Evolutionary conservation across 2,888 invertebrate genomes (phyloP).

Genomic region (Steinernema hermaphroditum): DNA sequence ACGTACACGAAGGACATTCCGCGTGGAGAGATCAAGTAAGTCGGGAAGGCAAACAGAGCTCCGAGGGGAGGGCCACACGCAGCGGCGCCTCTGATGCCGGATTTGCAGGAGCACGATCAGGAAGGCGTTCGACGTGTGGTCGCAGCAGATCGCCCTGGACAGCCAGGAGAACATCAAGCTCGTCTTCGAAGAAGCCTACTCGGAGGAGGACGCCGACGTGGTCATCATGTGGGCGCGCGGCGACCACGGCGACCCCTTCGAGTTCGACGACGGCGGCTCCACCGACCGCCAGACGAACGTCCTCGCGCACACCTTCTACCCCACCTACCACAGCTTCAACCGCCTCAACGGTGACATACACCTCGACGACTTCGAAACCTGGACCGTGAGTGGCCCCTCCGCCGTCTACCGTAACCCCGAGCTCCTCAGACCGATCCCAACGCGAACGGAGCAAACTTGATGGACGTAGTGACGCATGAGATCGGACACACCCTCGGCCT

Average conservation of each 20-base stretch:
- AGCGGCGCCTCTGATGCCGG: background rate
- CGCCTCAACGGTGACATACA: conserved; percentile 66
- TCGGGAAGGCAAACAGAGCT: too few species aligned
- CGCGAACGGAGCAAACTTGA: conserved; percentile 56
- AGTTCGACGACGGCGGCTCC: conserved; percentile 54
- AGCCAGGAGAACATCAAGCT: conserved; percentile 69
- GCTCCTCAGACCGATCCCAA: conserved; percentile 34
- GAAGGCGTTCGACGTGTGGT: conserved; percentile 76
- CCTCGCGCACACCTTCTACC: conserved; percentile 66
- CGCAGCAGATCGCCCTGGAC: conserved; percentile 64
- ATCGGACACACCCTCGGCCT: conserved; percentile 66
- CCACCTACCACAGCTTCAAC: conserved; percentile 54
- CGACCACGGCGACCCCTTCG: conserved; percentile 61
- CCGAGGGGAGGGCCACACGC: too few species aligned
- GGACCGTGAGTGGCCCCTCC: conserved; percentile 24
- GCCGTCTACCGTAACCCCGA: background rate
- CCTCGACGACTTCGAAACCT: conserved; percentile 62
- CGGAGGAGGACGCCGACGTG: conserved; percentile 75
- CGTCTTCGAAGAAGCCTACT: conserved; percentile 64
- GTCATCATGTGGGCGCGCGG: conserved; percentile 75
- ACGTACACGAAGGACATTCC: conserved; percentile 64
- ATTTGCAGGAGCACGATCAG: conserved; percentile 63
- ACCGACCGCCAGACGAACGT: conserved; percentile 55
- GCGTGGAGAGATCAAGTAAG: conserved; percentile 53
- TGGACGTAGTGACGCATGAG: conserved; percentile 68